phyloP scores from a whole-genome alignment of 1,140 invertebrate genomes.

The Drosophila micromelanica region DNA sequence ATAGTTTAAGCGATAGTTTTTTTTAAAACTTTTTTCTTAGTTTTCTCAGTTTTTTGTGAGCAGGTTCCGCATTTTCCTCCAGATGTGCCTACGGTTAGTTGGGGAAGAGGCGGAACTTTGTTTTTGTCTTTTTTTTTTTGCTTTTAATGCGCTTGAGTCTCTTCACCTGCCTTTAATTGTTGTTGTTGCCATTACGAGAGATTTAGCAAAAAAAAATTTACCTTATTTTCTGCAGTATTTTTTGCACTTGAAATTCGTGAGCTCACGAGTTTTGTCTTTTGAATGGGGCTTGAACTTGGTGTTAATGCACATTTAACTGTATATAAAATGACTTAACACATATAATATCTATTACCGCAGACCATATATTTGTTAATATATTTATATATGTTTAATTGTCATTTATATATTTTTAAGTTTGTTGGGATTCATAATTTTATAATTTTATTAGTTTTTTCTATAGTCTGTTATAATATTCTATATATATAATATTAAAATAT shows the following conservation, averaged over 20 bases:
- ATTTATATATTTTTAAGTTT: background rate
- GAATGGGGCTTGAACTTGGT: too few species aligned
- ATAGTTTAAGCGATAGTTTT: constrained; percentile 39
- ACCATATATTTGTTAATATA: background rate
- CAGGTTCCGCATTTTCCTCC: constrained; percentile 4
- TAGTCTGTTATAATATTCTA: too few species aligned
- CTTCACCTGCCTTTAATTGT: constrained; percentile 18
- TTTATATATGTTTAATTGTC: background rate
- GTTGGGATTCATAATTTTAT: too few species aligned
- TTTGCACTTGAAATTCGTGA: constrained; percentile 14
- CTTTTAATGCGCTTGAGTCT: constrained; percentile 3
- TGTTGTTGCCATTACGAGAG: constrained; percentile 7
- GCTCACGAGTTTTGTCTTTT: background rate
- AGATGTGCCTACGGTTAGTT: too few species aligned
- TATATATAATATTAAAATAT: too few species aligned
- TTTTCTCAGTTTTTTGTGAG: too few species aligned
- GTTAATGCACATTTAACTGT: too few species aligned
- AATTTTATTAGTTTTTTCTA: too few species aligned
- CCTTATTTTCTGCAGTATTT: background rate
- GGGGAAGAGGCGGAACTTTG: background rate
- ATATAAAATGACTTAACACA: background rate
- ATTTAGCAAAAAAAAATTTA: constrained; percentile 2
- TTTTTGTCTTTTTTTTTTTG: background rate
- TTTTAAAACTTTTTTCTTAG: background rate
- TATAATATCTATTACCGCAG: too few species aligned